phyloP scores from a whole-genome alignment of 2,113 vertebrate genomes.

The Dunckerocampus dactyliophorus region DNA sequence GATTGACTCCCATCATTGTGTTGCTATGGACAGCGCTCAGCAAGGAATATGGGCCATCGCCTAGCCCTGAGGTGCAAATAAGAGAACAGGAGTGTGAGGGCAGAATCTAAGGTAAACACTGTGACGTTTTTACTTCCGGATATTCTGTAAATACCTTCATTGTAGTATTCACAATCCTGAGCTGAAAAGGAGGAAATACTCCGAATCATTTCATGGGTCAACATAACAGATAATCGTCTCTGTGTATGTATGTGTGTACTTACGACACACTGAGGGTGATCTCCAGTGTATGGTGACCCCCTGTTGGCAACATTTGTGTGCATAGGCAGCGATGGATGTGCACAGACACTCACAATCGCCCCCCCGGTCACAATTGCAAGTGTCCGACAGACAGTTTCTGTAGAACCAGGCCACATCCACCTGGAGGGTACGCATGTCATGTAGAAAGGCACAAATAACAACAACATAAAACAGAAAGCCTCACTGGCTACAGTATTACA shows the following conservation, averaged over 20 bases:
- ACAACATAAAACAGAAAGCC: background rate
- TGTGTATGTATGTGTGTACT: conserved; percentile 53
- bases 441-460: background rate
- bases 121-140: background rate
- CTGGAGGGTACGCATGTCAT: conserved; percentile 57
- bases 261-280: conserved; percentile 86
- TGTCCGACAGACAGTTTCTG: conserved; percentile 95
- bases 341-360: conserved; percentile 98
- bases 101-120: conserved; percentile 3
- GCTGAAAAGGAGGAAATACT: conserved; percentile 73
- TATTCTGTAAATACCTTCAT: conserved; percentile 81
- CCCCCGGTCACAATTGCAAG: conserved; percentile 94
- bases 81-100: background rate
- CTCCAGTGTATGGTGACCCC: conserved; percentile 87
- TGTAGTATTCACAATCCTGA: conserved; percentile 95
- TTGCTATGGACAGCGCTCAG: conserved; percentile 80
- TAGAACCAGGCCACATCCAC: conserved; percentile 97
- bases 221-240: background rate
- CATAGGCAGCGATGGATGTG: conserved; percentile 91
- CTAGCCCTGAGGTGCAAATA: conserved; percentile 75
- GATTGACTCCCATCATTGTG: conserved; percentile 85
- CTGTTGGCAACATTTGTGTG: conserved; percentile 94
- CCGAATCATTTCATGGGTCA: conserved; percentile 5
- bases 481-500: background rate
- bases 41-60: conserved; percentile 89